Conservation (phyloP, 2,113 vertebrate species). For the Takifugu bimaculatus region DNA sequence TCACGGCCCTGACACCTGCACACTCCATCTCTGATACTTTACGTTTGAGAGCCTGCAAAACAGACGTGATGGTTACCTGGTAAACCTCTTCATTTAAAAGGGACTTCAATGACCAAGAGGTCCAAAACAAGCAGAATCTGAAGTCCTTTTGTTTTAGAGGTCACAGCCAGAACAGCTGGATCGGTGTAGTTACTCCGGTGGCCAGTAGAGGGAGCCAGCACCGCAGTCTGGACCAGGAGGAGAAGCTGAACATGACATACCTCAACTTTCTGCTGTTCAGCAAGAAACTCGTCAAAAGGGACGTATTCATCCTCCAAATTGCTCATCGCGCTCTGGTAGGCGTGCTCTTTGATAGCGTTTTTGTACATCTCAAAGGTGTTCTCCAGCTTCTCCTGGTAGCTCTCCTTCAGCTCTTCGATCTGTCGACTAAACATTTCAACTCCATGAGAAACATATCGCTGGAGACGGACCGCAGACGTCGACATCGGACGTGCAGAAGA, state of each 20-base stretch:
- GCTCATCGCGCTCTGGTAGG: constrained; percentile 82
- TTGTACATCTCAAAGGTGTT: constrained; percentile 89
- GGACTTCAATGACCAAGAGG: too few relatives aligned
- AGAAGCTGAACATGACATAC: constrained; percentile 43
- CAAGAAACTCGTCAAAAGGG: constrained; percentile 79
- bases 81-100: too few relatives aligned
- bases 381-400: constrained; percentile 84
- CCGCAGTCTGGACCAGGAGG: neutral
- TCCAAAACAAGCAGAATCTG: too few relatives aligned
- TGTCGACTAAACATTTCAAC: constrained; percentile 68
- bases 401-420: constrained; percentile 83
- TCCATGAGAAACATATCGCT: neutral
- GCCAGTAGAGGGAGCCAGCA: too few relatives aligned
- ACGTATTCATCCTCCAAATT: constrained; percentile 83
- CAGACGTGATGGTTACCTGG: neutral
- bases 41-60: constrained; percentile 56
- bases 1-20: neutral
- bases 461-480: neutral
- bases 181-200: too few relatives aligned
- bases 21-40: constrained; percentile 61
- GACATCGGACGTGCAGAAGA: neutral
- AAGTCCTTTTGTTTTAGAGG: too few relatives aligned
- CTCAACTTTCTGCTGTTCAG: constrained; percentile 83
- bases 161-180: too few relatives aligned
- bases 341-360: constrained; percentile 86